Conservation (phyloP, 1,140 invertebrate genomes). For the Aricia agestis region DNA sequence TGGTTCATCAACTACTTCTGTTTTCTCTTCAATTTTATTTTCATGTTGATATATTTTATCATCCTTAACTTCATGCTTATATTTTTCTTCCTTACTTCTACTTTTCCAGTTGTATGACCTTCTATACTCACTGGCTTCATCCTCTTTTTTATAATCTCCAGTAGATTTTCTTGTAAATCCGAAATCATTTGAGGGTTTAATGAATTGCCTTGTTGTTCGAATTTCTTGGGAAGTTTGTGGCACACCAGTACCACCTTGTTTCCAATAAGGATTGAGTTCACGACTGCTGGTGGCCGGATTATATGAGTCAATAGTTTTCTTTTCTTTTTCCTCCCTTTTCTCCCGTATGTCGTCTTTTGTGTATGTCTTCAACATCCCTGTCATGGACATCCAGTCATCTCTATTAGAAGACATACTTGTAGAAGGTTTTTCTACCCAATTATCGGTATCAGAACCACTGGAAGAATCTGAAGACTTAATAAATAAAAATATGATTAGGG, state of each 20-base stretch:
- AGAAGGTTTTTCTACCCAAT: conserved; percentile 76
- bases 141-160: conserved; percentile 21
- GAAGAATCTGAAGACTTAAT: conserved; percentile 50
- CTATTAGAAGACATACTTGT: conserved; percentile 38
- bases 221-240: conserved; percentile 71
- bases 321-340: conserved; percentile 67
- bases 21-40: background rate
- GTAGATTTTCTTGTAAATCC: conserved; percentile 38
- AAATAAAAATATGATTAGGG: background rate
- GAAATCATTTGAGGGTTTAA: conserved; percentile 59
- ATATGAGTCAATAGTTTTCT: conserved; percentile 77
- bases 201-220: conserved; percentile 63
- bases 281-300: conserved; percentile 83
- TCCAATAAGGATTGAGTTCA: conserved; percentile 96
- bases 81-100: conserved; percentile 19
- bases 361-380: conserved; percentile 67
- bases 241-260: conserved; percentile 89
- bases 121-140: conserved; percentile 14
- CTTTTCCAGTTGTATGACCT: conserved; percentile 45
- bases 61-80: conserved; percentile 14
- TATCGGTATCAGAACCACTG: conserved; percentile 49
- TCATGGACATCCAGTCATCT: conserved; percentile 79
- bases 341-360: conserved; percentile 70
- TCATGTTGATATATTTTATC: conserved; percentile 21
- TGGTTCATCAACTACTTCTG: conserved; percentile 16